Evolutionary conservation across 2,888 invertebrate species (phyloP).

Genomic region (Shargacucullia verbasci): DNA sequence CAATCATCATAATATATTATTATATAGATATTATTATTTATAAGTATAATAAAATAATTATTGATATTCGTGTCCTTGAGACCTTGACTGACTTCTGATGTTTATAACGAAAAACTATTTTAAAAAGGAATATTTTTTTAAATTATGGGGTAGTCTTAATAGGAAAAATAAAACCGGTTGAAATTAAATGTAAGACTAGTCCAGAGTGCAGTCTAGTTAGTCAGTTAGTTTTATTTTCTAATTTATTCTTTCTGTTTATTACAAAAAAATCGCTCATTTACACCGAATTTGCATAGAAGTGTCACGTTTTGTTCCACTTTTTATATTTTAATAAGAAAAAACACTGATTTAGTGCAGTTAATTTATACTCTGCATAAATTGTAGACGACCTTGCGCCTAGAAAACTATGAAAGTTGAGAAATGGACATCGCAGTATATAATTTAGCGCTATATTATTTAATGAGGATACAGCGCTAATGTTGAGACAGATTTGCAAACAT

Average conservation of each 20-base stretch:
- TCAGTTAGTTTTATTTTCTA: conserved; percentile 17
- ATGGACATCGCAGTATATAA: background rate
- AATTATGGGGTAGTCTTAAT: too few relatives aligned
- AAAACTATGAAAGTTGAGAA: conserved; percentile 3
- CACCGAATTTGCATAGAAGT: conserved; percentile 23
- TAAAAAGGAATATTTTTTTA: too few relatives aligned
- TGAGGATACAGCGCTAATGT: too few relatives aligned
- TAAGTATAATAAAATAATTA: too few relatives aligned
- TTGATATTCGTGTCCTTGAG: too few relatives aligned
- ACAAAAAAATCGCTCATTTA: conserved; percentile 34
- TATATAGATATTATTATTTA: too few relatives aligned
- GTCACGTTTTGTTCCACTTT: conserved; percentile 31
- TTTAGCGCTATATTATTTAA: background rate
- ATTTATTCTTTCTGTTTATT: conserved; percentile 31
- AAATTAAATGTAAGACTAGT: too few relatives aligned
- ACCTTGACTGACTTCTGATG: too few relatives aligned
- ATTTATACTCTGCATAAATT: conserved; percentile 5
- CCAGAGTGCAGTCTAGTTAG: background rate
- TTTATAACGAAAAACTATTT: too few relatives aligned
- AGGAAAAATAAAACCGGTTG: too few relatives aligned
- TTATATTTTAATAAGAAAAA: conserved; percentile 14
- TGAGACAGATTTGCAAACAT: too few relatives aligned
- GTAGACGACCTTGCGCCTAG: background rate
- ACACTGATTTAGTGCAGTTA: background rate
- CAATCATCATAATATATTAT: background rate